Conservation (phyloP, 2,888 invertebrate species). For the Oscheius myriophilus region DNA sequence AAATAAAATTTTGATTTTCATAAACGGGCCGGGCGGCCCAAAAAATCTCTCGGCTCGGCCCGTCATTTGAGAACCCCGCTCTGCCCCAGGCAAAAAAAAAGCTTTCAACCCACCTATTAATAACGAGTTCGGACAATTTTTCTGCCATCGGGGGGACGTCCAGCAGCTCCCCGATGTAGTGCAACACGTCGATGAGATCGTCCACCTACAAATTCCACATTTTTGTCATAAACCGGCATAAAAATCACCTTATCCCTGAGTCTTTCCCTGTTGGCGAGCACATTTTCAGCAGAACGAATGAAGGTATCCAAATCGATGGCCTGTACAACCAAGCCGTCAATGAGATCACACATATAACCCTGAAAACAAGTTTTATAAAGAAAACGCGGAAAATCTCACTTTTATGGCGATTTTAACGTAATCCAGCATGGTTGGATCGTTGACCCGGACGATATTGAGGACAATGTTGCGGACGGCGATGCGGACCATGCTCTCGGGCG, state of each 20-base stretch:
- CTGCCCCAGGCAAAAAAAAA: neutral
- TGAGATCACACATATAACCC: slow-evolving; percentile 96
- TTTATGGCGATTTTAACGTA: slow-evolving; percentile 59
- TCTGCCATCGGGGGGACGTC: slow-evolving; percentile 47
- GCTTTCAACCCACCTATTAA: slow-evolving; percentile 15
- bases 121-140: slow-evolving; percentile 34
- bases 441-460: slow-evolving; percentile 85
- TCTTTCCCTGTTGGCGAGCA: slow-evolving; percentile 76
- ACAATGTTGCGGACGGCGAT: slow-evolving; percentile 97
- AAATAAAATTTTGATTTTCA: too few species aligned
- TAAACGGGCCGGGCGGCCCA: too few species aligned
- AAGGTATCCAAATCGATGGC: slow-evolving; percentile 93
- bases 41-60: too few species aligned
- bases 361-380: slow-evolving; percentile 76
- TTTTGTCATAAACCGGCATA: neutral
- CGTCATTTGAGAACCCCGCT: too few species aligned
- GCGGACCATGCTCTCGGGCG: slow-evolving; percentile 95
- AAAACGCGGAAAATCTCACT: slow-evolving; percentile 25
- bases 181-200: slow-evolving; percentile 79
- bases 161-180: slow-evolving; percentile 54
- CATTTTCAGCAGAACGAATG: slow-evolving; percentile 87
- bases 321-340: slow-evolving; percentile 98
- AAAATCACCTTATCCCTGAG: slow-evolving; percentile 56
- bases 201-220: slow-evolving; percentile 76
- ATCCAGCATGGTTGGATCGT: slow-evolving; percentile 62